Evolutionary conservation across 2,888 invertebrate genomes (phyloP), one percentile per base, ranked within the genome.

Genomic region (Zaprionus lineosus): DNA sequence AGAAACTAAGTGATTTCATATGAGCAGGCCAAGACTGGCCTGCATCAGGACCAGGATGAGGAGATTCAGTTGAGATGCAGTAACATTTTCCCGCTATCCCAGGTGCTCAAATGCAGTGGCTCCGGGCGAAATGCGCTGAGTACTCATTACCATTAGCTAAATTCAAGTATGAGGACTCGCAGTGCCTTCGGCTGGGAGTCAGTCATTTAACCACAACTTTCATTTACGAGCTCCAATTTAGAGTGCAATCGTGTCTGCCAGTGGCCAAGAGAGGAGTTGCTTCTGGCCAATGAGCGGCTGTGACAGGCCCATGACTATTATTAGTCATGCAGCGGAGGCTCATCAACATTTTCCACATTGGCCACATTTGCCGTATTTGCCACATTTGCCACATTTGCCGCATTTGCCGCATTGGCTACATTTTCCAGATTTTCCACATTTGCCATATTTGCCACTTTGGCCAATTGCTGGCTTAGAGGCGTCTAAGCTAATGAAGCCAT

Each of bases 401-500:
- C 36, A 18, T 16, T 9, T 29, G 37, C 50, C 37, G 46, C 60
- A 65, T 65, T 52, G 26, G 34, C 48, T 36, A 50, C 60, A 65
- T 65, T 52, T 33, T 28, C 48, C 41, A 50, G 53, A 65, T 65
- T 52, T 33, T 28, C 48, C 41, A 44, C 56, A 34, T 37, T 56
- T 47, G 64, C 50, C 16, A 21, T 46, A 39, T 55, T 44, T 58
- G 21, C 21, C 21, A 21, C 11, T 31, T 28, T n/a, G n/a, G 24
- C 37, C 36, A 24, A n/a, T 24, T 24, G 50, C 12, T 24, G 7
- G 58, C 62, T 37, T 21, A 28, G 21, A 60, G 65, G 66, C 66
- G 57, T 58, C 69, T 59, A 64, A 61, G 75, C 75, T 82, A 78
- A 78, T 78, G 82, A 78, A 78, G 78, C 82, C 78, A 78, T 78